These are phyloP conservation scores for Oligia strigilis DNA, from an alignment of 2,888 invertebrate genomes.

Conservation along the genomic window DNA sequence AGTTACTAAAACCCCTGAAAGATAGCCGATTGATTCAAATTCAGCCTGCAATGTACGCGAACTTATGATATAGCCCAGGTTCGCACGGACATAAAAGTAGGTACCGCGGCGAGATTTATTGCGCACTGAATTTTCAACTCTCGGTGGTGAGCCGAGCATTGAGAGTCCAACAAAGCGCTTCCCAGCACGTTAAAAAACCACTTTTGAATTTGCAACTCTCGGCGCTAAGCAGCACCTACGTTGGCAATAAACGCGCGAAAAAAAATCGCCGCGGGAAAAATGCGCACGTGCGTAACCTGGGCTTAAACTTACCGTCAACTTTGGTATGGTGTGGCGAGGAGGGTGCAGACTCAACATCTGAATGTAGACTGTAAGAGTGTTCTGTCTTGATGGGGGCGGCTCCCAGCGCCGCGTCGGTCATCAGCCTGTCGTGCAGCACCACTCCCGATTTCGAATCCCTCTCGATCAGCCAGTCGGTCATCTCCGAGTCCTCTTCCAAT, in stretches of 20 bases:
- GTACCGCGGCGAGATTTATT: neutral
- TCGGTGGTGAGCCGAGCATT: neutral
- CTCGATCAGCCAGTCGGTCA: constrained; percentile 93
- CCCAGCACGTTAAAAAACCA: neutral
- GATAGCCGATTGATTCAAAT: neutral
- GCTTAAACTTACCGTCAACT: constrained; percentile 91
- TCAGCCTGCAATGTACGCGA: neutral
- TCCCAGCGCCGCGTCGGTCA: constrained; percentile 96
- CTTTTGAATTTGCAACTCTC: neutral
- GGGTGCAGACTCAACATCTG: constrained; percentile 93
- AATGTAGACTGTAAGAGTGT: constrained; percentile 96
- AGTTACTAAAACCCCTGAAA: neutral
- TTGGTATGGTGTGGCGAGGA: constrained; percentile 93
- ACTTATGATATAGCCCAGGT: neutral
- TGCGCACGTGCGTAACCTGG: no score
- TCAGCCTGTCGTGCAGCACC: constrained; percentile 96
- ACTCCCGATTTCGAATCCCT: constrained; percentile 93
- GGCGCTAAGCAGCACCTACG: neutral
- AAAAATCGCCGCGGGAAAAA: neutral
- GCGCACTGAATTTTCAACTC: neutral
- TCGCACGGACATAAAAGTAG: no score
- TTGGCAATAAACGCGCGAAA: neutral
- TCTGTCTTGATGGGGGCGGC: constrained; percentile 96
- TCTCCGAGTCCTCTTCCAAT: constrained; percentile 92
- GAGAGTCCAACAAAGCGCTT: neutral